Evolutionary conservation across 2,888 invertebrate species (phyloP).

Genomic region (Tridacna crocea): DNA sequence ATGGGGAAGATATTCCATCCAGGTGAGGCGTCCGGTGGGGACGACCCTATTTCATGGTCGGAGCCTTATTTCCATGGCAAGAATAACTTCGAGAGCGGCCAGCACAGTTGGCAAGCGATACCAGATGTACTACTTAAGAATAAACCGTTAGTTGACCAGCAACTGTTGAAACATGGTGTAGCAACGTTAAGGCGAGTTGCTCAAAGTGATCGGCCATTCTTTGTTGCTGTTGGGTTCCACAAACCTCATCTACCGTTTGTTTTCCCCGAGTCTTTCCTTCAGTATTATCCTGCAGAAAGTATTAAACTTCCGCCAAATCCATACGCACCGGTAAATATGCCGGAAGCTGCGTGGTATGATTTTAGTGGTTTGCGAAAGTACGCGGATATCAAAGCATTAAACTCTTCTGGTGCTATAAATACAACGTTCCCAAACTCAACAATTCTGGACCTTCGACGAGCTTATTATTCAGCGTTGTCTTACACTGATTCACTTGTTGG

Average conservation of each 20-base stretch:
- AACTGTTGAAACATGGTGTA: constrained; percentile 88
- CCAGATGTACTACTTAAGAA: constrained; percentile 75
- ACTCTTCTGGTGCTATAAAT: constrained; percentile 66
- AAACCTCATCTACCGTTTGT: constrained; percentile 96
- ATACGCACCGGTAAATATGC: constrained; percentile 69
- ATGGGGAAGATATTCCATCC: constrained; percentile 70
- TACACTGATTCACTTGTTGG: constrained; percentile 66
- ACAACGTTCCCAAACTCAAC: constrained; percentile 67
- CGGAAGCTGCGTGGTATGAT: constrained; percentile 67
- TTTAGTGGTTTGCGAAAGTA: constrained; percentile 65
- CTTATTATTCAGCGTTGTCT: constrained; percentile 68
- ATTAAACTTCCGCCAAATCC: constrained; percentile 67
- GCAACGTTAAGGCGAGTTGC: constrained; percentile 86
- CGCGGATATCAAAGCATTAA: constrained; percentile 60
- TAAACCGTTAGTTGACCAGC: constrained; percentile 91
- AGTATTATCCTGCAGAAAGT: constrained; percentile 85
- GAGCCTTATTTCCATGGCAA: constrained; percentile 34
- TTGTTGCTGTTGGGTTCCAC: constrained; percentile 93
- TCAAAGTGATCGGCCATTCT: constrained; percentile 87
- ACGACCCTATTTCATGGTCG: constrained; percentile 65
- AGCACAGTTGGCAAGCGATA: constrained; percentile 64
- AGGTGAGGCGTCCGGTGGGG: constrained; percentile 60
- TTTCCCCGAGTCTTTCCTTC: constrained; percentile 90
- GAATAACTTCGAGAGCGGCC: constrained; percentile 88
- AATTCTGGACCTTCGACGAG: constrained; percentile 58